Evolutionary conservation across 2,797 vertebrate genomes (phyloP), one percentile per base, ranked within the genome.

Genomic region (Sebastolobus alascanus): DNA sequence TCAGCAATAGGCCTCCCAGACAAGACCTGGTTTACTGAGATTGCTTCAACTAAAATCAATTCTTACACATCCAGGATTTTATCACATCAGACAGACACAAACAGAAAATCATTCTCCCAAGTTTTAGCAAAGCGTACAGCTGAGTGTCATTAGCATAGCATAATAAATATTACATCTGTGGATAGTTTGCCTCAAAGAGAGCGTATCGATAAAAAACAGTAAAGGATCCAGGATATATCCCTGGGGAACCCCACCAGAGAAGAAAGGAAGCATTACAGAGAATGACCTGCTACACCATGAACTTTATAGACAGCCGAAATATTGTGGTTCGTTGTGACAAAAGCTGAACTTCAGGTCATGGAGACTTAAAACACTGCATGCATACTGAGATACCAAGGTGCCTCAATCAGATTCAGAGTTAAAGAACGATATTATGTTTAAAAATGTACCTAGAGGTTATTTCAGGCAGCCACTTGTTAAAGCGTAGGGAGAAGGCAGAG

Each of bases 221-320:
- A 43, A 43, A 54, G 72, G 25, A 63, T 52, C 63, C 60, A 68
- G 11, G 12, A 25, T 29, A 50, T 13, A 64, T 2, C 61, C 68
- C 20, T 68, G 66, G 16, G 38, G 71, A 75, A 74, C 55, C 4
- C 70, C 54, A 54, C 1, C 20, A 58, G 12, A 70, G 25, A 75
- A n/a, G 8, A 78, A 65, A 43, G 5, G 18, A 56, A 33, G 14
- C 4, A 8, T 27, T 27, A 14, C n/a, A 55, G 20, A 33, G 22
- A 22, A 55, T 4, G 14, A 4, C 20, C 38, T 27, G 16, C 29
- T 25, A 4, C 18, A 56, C 16, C 8, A 43, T 5, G 16, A 72
- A 22, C 25, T 60, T 54, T 25, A 27, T 22, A 52, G 27, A 38
- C 22, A 66, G 38, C 56, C 59, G 18, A 59, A 29, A 59, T 37